A percentile compares a stretch with the other conserved stretches of the same genome.
These are phyloP conservation scores for Miniopterus natalensis DNA, from an alignment of 2,113 vertebrate species.

Conservation along the genomic window DNA sequence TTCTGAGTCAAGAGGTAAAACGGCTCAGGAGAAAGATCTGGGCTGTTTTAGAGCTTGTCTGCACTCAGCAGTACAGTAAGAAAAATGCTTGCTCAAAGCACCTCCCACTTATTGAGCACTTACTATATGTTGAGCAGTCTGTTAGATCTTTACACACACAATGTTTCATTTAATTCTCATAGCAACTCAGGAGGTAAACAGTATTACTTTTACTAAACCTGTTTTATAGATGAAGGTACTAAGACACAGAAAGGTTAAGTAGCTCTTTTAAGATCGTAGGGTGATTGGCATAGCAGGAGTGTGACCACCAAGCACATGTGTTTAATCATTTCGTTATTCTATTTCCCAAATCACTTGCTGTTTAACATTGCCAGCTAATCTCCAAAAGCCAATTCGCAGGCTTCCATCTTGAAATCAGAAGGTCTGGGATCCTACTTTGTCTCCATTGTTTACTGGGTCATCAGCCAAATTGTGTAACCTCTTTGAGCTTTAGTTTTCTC, in stretches of 20 bases:
- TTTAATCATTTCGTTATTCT: background rate
- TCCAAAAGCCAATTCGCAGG: background rate
- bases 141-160: background rate
- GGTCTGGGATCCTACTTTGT: background rate
- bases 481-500: background rate
- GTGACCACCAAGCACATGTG: background rate
- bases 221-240: background rate
- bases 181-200: background rate
- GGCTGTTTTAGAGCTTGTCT: background rate
- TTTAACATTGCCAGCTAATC: background rate
- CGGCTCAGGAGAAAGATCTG: background rate
- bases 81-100: background rate
- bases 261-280: background rate
- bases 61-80: background rate
- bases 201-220: background rate
- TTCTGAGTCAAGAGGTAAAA: background rate
- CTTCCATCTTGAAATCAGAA: conserved; percentile 16
- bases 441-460: background rate
- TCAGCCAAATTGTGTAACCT: background rate
- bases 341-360: background rate
- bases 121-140: background rate
- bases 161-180: background rate
- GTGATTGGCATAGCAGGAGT: background rate
- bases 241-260: background rate
- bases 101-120: background rate